Base-by-base conservation (phyloP, 2,888 invertebrate genomes). In the Auanema freiburgensis region DNA sequence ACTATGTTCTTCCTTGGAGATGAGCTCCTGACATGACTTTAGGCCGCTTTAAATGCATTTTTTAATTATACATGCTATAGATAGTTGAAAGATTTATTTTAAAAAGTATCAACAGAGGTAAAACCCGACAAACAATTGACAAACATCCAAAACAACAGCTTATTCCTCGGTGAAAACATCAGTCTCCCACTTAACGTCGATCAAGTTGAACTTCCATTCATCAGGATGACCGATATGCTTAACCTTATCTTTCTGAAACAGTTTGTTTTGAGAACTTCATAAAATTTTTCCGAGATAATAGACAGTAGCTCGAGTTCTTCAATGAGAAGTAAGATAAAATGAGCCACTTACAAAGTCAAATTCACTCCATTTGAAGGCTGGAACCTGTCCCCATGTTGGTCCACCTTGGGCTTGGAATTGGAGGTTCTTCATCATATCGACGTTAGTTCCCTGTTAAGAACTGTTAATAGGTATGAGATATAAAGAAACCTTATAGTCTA, bases 311-410 rank as follows among this genome's bases (percentile, higher is more conserved):
- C n/a, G n/a, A n/a, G n/a, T n/a, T n/a, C n/a, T n/a, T 43, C 12
- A 43, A 14, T 14, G 14, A 43, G 12, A 14, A n/a, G n/a, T 14
- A 12, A 43, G 14, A n/a, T 1, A 43, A n/a, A n/a, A 43, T 43
- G n/a, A 43, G 41, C 52, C 43, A 62, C 72, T 62, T 63, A 80
- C 87, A 78, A 90, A 90, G 67, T 87, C 89, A 68, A 89, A 88
- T 57, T 87, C 88, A 57, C 90, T 89, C 92, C 92, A 92, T 79
- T 89, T 88, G 84, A 92, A 92, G 0, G 90, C 88, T 59, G 90
- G 90, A 51, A 89, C 79, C 41, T 78, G 69, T 25, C 71, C 79
- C 84, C 88, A 86, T 0, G 90, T 87, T 10, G 88, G 88, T 62
- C 88, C 87, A 63, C 85, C 84, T 40, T 88, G 86, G 3, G 89